phyloP scores from a whole-genome alignment of 2,797 vertebrate species.

The Centroberyx gerrardi region DNA sequence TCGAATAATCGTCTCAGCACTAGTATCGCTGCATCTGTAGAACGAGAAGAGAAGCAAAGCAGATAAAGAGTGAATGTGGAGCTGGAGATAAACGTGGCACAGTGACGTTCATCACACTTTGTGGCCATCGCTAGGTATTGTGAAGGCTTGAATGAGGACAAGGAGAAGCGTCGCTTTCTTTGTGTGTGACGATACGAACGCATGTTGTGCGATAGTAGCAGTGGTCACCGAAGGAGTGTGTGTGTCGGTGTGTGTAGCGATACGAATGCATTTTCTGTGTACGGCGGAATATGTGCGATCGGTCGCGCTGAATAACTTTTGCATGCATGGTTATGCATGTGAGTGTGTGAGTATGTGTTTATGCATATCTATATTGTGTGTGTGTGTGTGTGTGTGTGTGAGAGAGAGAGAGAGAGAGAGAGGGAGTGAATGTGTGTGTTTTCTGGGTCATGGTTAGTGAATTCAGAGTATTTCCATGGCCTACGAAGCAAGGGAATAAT shows the following conservation, averaged over 20 bases:
- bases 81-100: neutral
- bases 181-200: constrained; percentile 33
- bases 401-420: neutral
- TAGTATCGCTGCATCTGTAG: neutral
- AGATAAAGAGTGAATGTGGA: neutral
- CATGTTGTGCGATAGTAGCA: constrained; percentile 18
- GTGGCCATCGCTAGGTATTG: neutral
- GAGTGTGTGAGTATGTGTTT: constrained; percentile 1
- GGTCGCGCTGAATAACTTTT: neutral
- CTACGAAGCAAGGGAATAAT: constrained; percentile 60
- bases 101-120: constrained; percentile 5
- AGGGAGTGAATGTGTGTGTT: constrained; percentile 49
- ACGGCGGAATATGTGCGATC: neutral
- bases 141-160: constrained; percentile 18
- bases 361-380: constrained; percentile 28
- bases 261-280: neutral
- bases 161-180: constrained; percentile 13
- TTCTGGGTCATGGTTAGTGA: constrained; percentile 76
- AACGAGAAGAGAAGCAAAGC: neutral
- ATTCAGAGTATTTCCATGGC: constrained; percentile 64
- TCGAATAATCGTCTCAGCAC: too few relatives aligned
- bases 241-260: constrained; percentile 14
- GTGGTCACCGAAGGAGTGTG: constrained; percentile 1
- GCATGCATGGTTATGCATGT: neutral
- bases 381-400: neutral